These are phyloP conservation scores for Corydoras maculifer DNA, from an alignment of 2,113 vertebrate species.

Conservation along the genomic window DNA sequence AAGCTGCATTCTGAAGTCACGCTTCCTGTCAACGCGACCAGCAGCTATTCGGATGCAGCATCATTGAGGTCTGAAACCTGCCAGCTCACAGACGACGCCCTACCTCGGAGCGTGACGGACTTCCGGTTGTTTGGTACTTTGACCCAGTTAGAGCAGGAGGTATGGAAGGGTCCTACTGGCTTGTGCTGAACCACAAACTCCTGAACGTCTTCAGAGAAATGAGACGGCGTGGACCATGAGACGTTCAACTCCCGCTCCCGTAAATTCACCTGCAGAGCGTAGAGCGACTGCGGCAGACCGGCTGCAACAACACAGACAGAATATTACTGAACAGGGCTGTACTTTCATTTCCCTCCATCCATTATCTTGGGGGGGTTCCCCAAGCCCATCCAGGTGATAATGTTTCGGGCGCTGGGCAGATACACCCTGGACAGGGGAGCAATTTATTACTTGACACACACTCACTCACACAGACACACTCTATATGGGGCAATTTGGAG, in stretches of 20 bases:
- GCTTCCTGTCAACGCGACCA: not conserved
- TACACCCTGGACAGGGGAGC: too few species aligned
- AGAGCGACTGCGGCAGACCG: not conserved
- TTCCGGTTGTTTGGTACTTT: slow-evolving; percentile 46
- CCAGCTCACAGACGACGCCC: not conserved
- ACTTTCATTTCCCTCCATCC: too few species aligned
- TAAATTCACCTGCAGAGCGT: slow-evolving; percentile 20
- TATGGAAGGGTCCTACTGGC: slow-evolving; percentile 29
- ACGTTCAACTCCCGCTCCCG: slow-evolving; percentile 43
- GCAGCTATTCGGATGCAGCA: not conserved
- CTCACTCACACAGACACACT: too few species aligned
- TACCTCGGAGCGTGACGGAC: slow-evolving; percentile 45
- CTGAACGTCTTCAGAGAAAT: slow-evolving; percentile 21
- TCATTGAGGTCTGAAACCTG: not conserved
- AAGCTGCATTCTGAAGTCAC: not conserved
- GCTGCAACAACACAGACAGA: not conserved
- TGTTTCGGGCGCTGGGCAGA: too few species aligned
- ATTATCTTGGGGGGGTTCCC: too few species aligned
- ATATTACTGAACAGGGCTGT: not conserved
- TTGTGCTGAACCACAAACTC: slow-evolving; percentile 62
- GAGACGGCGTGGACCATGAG: slow-evolving; percentile 46
- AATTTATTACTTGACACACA: too few species aligned
- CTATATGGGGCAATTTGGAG: too few species aligned
- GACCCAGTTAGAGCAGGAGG: slow-evolving; percentile 55
- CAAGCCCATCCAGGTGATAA: too few species aligned